phyloP scores from a whole-genome alignment of 2,113 vertebrate species.

The Microcebus lehilahytsara region DNA sequence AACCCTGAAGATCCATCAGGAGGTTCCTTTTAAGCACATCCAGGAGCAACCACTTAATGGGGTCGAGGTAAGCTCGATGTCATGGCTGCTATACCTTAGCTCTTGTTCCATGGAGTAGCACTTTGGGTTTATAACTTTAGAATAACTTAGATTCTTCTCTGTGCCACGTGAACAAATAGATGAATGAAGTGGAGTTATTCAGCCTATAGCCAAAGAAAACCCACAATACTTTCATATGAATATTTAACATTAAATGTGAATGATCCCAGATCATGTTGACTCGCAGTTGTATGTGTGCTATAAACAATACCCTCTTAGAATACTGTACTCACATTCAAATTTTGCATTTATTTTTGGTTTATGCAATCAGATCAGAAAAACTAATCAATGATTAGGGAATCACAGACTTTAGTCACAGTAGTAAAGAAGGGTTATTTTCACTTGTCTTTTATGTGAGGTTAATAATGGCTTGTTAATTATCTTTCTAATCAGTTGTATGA shows the following conservation, averaged over 20 bases:
- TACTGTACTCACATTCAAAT: not conserved
- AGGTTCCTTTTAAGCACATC: not conserved
- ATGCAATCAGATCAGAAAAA: not conserved
- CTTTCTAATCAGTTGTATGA: slow-evolving; percentile 57
- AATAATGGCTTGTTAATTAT: slow-evolving; percentile 46
- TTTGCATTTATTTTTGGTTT: slow-evolving; percentile 24
- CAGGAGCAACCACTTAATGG: not conserved
- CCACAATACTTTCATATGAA: not conserved
- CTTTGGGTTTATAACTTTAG: not conserved
- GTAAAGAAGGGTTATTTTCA: slow-evolving; percentile 2
- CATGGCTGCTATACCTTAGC: not conserved
- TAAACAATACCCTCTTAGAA: not conserved
- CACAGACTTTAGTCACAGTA: not conserved
- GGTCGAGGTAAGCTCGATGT: not conserved
- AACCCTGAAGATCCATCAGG: not conserved
- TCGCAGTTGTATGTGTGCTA: not conserved
- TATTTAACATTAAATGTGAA: not conserved
- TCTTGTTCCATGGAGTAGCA: not conserved
- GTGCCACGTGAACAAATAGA: not conserved
- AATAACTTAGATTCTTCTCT: not conserved
- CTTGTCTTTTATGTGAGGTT: slow-evolving; percentile 12
- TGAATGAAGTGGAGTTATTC: not conserved
- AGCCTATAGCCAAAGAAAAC: not conserved
- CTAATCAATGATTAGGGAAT: not conserved
- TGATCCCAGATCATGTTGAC: not conserved